Conservation (phyloP, 2,888 invertebrate genomes). For the Copidosoma aretas region DNA sequence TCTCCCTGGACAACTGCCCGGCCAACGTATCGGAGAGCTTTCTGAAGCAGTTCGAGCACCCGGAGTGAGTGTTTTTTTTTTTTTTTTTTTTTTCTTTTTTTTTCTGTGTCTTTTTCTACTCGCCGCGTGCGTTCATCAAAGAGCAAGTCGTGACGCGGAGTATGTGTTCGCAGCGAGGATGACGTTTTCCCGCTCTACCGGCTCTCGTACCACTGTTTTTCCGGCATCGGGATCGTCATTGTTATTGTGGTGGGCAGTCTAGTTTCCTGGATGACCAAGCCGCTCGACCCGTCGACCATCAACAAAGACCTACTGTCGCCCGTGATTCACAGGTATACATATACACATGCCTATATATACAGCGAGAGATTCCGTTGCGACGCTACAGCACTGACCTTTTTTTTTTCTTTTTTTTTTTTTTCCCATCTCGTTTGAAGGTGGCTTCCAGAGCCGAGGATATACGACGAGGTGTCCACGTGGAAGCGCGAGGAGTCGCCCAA, state of each 20-base stretch:
- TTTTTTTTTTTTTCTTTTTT: slow-evolving; percentile 3
- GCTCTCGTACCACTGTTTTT: slow-evolving; percentile 83
- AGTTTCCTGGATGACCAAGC: slow-evolving; percentile 69
- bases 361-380: not conserved
- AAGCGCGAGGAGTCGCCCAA: slow-evolving; percentile 28
- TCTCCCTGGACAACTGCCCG: slow-evolving; percentile 63
- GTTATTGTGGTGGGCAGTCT: slow-evolving; percentile 74
- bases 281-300: slow-evolving; percentile 64
- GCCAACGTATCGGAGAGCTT: slow-evolving; percentile 56
- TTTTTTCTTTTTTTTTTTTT: too few relatives aligned
- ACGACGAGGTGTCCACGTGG: slow-evolving; percentile 35
- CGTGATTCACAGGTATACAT: slow-evolving; percentile 65
- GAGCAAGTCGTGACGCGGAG: not conserved
- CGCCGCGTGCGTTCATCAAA: not conserved
- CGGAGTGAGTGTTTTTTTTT: slow-evolving; percentile 34
- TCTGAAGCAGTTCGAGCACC: slow-evolving; percentile 48
- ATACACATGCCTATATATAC: not conserved
- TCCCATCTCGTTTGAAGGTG: slow-evolving; percentile 47
- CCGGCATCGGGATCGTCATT: slow-evolving; percentile 73
- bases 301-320: slow-evolving; percentile 70
- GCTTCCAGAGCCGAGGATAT: slow-evolving; percentile 48
- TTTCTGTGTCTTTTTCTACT: not conserved
- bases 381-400: not conserved
- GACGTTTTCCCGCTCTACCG: slow-evolving; percentile 77
- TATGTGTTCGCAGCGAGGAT: slow-evolving; percentile 54